Evolutionary conservation across 1,140 invertebrate genomes (phyloP).

Genomic region (Lerema accius): DNA sequence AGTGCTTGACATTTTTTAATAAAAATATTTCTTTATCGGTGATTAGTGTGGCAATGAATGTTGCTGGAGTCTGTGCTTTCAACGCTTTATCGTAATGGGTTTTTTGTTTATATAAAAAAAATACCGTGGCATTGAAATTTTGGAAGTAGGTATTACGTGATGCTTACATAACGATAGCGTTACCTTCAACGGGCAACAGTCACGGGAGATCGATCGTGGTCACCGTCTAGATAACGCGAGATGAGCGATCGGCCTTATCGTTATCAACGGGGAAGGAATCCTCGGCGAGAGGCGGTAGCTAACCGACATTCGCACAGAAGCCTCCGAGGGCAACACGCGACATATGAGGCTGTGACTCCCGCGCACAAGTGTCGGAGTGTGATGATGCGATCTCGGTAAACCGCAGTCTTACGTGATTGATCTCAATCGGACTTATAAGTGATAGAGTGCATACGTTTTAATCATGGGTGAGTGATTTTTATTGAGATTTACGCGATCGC

Average conservation of each 20-base stretch:
- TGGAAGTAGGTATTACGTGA: slow-evolving; percentile 33
- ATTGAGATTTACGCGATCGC: too few species aligned
- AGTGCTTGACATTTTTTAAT: too few species aligned
- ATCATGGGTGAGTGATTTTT: slow-evolving; percentile 64
- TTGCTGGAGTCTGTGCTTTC: too few species aligned
- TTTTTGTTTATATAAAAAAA: too few species aligned
- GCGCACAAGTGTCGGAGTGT: slow-evolving; percentile 60
- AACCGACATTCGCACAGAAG: slow-evolving; percentile 73
- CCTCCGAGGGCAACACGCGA: slow-evolving; percentile 72
- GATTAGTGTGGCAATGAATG: too few species aligned
- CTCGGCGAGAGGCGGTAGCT: slow-evolving; percentile 56
- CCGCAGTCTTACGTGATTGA: slow-evolving; percentile 52
- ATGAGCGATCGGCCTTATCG: slow-evolving; percentile 77
- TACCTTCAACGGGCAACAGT: slow-evolving; percentile 38
- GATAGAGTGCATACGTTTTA: slow-evolving; percentile 67
- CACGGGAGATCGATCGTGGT: slow-evolving; percentile 69
- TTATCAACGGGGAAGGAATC: slow-evolving; percentile 75
- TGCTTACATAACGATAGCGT: slow-evolving; percentile 44
- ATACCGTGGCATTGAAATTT: too few species aligned
- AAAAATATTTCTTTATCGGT: too few species aligned
- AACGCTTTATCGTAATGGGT: too few species aligned
- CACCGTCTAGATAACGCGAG: slow-evolving; percentile 72
- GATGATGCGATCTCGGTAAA: slow-evolving; percentile 68
- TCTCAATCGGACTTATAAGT: slow-evolving; percentile 61
- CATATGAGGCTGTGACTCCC: slow-evolving; percentile 51